phyloP scores from a whole-genome alignment of 2,888 invertebrate species.

The Crematogaster levior region DNA sequence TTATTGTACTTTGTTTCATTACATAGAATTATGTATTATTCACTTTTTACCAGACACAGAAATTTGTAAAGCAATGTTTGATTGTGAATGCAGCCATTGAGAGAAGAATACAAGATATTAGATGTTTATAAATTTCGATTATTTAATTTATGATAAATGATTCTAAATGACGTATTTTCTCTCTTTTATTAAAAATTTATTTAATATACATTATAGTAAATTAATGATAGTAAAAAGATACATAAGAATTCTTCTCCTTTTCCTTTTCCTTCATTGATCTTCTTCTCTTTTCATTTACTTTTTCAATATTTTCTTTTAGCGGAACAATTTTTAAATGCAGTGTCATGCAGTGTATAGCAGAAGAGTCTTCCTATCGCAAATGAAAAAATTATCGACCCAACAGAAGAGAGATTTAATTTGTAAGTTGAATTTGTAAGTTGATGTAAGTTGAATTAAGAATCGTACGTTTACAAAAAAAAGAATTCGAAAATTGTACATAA shows the following conservation, averaged over 20 bases:
- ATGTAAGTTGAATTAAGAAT: not conserved
- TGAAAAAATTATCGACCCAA: not conserved
- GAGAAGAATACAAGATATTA: not conserved
- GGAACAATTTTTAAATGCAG: not conserved
- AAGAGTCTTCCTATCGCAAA: not conserved
- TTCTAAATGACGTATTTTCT: not conserved
- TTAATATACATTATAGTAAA: not conserved
- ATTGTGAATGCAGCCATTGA: not conserved
- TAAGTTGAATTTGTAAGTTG: not conserved
- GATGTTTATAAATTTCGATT: conserved; percentile 3
- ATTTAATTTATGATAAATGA: not conserved
- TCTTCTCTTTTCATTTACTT: not conserved
- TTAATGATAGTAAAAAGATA: not conserved
- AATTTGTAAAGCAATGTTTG: not conserved
- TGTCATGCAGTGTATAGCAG: not conserved
- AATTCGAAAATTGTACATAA: conserved; percentile 18
- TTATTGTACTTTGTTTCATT: not conserved
- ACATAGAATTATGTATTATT: not conserved
- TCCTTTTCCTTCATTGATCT: not conserved
- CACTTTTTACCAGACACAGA: not conserved
- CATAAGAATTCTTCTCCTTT: not conserved
- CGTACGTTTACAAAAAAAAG: not conserved
- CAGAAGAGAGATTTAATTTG: not conserved
- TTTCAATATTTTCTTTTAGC: conserved; percentile 1
- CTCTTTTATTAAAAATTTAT: not conserved